Evolutionary conservation across 1,140 invertebrate species (phyloP).

Genomic region (Octopus bimaculoides): DNA sequence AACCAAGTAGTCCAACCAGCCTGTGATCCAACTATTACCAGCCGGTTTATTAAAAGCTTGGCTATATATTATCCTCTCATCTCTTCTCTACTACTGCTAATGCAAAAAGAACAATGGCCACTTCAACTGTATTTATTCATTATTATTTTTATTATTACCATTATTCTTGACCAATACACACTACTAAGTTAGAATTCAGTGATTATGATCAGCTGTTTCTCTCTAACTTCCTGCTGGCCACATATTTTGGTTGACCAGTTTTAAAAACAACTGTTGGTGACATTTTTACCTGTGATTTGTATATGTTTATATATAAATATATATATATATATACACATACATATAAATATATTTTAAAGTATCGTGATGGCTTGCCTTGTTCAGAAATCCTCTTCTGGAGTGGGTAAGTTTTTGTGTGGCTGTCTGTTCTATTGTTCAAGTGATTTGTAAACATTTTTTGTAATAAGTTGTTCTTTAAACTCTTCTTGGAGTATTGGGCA

Average conservation of each 20-base stretch:
- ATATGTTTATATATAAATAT: background rate
- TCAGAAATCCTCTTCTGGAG: slow-evolving; percentile 13
- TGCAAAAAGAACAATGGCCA: too few species aligned
- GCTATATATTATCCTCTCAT: too few species aligned
- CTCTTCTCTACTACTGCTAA: too few species aligned
- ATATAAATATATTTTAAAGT: too few species aligned
- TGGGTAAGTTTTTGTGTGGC: background rate
- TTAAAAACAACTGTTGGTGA: background rate
- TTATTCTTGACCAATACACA: background rate
- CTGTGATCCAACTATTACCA: too few species aligned
- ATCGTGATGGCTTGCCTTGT: slow-evolving; percentile 8
- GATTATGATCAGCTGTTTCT: background rate
- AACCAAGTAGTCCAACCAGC: too few species aligned
- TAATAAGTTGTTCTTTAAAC: too few species aligned
- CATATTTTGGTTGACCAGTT: background rate
- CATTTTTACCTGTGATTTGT: slow-evolving; percentile 2
- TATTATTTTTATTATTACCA: too few species aligned
- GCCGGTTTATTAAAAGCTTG: too few species aligned
- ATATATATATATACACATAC: too few species aligned
- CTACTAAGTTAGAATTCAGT: background rate
- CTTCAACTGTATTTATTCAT: too few species aligned
- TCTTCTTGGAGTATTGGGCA: too few species aligned
- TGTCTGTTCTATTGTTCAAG: background rate
- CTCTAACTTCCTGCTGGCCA: background rate
- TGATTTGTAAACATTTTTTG: background rate